Percentiles rank a stretch among this genome's conserved stretches.
These are phyloP conservation scores for Diplosoma virens DNA, from an alignment of 23 tunicate genomes.

Conservation along the genomic window DNA sequence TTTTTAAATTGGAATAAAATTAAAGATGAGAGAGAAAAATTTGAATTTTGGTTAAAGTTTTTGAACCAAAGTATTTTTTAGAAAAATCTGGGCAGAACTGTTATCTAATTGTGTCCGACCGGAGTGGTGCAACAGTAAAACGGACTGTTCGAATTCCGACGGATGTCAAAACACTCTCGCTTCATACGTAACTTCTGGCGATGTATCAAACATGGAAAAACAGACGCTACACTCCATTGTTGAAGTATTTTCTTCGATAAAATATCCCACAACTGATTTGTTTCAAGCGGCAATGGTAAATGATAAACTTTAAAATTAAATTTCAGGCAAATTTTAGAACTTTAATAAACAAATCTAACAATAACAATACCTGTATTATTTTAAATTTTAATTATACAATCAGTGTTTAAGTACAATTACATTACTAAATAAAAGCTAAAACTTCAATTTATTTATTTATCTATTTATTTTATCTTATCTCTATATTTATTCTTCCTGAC, in stretches of 20 bases:
- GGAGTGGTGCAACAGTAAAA: slow-evolving; percentile 1
- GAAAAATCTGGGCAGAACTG: slow-evolving; percentile 8
- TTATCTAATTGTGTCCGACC: not conserved
- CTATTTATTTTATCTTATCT: too few relatives aligned
- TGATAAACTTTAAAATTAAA: too few relatives aligned
- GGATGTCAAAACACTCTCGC: slow-evolving; percentile 2
- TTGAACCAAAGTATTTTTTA: not conserved
- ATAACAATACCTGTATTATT: too few relatives aligned
- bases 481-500: too few relatives aligned
- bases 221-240: not conserved
- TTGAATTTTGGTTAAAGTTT: too few relatives aligned
- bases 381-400: too few relatives aligned
- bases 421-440: too few relatives aligned
- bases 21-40: too few relatives aligned
- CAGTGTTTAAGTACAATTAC: too few relatives aligned
- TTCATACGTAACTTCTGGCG: not conserved
- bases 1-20: too few relatives aligned
- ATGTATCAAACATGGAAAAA: not conserved
- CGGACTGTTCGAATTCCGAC: not conserved
- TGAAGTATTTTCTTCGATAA: not conserved
- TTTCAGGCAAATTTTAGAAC: not conserved
- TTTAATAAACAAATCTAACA: too few relatives aligned
- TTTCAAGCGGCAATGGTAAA: slow-evolving; percentile 22
- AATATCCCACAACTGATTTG: slow-evolving; percentile 8
- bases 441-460: too few relatives aligned